phyloP scores from a whole-genome alignment of 2,797 vertebrate species.

The Nothura maculosa region DNA sequence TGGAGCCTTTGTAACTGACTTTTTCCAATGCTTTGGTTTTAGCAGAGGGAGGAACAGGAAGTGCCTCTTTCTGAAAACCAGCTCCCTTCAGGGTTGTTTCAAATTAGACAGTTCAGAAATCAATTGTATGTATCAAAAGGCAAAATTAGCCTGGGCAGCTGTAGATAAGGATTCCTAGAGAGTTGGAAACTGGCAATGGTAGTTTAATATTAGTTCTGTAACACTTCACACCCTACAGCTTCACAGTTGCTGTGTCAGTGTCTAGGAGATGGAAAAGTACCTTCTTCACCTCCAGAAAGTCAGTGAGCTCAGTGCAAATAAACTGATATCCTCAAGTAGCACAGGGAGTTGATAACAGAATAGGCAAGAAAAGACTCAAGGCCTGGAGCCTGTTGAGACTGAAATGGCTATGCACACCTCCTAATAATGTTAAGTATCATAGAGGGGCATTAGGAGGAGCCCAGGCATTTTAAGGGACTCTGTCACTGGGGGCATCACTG shows the following conservation, averaged over 20 bases:
- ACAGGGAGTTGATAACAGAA: not conserved
- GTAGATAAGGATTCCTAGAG: not conserved
- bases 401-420: not conserved
- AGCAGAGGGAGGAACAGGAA: not conserved
- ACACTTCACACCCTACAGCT: not conserved
- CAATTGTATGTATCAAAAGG: not conserved
- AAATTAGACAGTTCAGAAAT: not conserved
- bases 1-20: not conserved
- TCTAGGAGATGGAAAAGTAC: not conserved
- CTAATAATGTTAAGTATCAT: not conserved
- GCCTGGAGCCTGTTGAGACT: not conserved
- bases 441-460: not conserved
- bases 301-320: not conserved
- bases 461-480: not conserved
- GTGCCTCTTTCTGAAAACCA: not conserved
- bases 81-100: not conserved
- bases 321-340: not conserved
- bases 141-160: slow-evolving; percentile 6
- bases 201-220: not conserved
- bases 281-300: not conserved
- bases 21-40: not conserved
- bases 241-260: not conserved
- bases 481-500: not conserved
- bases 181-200: not conserved
- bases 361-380: not conserved